Percentiles rank a stretch among this genome's conserved stretches.
Evolutionary conservation across 2,888 invertebrate genomes (phyloP).

Genomic region (Ferrisia virgata): DNA sequence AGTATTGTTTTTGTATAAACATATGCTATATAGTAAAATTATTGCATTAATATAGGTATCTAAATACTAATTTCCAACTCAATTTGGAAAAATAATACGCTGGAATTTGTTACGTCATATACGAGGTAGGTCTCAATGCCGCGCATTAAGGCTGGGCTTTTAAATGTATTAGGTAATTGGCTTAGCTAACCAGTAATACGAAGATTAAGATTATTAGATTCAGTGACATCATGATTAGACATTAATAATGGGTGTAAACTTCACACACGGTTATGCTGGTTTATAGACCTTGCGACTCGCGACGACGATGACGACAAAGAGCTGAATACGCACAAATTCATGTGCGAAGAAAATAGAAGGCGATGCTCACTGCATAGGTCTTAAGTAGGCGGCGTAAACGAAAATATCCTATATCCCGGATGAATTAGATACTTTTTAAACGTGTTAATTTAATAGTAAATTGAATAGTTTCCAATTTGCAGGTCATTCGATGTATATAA

Average conservation of each 20-base stretch:
- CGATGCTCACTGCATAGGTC: not conserved
- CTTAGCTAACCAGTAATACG: not conserved
- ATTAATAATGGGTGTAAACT: slow-evolving; percentile 3
- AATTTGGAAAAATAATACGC: not conserved
- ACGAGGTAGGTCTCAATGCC: not conserved
- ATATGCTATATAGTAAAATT: too few species aligned
- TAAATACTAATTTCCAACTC: too few species aligned
- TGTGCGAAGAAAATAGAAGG: not conserved
- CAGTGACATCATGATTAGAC: not conserved
- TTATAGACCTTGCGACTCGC: not conserved
- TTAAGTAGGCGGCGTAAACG: not conserved
- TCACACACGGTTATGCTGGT: not conserved
- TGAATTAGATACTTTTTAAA: not conserved
- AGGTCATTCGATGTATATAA: not conserved
- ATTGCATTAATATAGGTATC: not conserved
- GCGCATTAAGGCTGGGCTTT: not conserved
- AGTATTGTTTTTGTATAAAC: too few species aligned
- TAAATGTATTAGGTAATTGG: slow-evolving; percentile 4
- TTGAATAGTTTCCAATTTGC: not conserved
- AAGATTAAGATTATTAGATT: not conserved
- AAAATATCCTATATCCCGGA: not conserved
- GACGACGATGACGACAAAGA: not conserved
- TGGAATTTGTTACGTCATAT: not conserved
- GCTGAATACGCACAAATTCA: not conserved
- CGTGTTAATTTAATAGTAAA: not conserved